Percentiles rank a stretch among this genome's conserved stretches.
These are phyloP conservation scores for Thunnus thynnus DNA, from an alignment of 2,113 vertebrate genomes.

Conservation along the genomic window DNA sequence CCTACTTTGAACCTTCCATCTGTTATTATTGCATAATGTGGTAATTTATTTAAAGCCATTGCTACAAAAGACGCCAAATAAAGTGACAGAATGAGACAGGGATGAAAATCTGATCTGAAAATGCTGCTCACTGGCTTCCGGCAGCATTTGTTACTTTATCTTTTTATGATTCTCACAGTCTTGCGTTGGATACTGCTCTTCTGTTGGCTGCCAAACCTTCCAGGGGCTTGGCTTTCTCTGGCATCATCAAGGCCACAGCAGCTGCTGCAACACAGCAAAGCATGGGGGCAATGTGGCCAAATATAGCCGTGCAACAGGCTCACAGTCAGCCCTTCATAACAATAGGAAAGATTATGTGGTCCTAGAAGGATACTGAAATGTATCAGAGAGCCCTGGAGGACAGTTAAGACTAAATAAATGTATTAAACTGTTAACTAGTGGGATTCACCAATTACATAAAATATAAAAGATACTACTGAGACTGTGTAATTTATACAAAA, in stretches of 20 bases:
- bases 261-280: conserved; percentile 56
- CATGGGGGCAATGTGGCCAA: conserved; percentile 67
- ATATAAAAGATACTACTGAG: neutral
- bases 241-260: conserved; percentile 53
- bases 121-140: neutral
- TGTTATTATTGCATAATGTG: neutral
- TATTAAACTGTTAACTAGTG: neutral
- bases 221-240: conserved; percentile 31
- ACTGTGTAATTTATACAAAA: neutral
- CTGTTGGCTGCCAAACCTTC: conserved; percentile 42
- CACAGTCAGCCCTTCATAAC: conserved; percentile 28
- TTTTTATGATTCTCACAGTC: neutral
- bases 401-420: conserved; percentile 13
- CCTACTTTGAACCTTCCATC: neutral
- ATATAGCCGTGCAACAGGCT: conserved; percentile 71
- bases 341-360: conserved; percentile 37
- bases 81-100: neutral
- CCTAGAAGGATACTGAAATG: conserved; percentile 9
- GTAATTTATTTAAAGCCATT: neutral
- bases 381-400: conserved; percentile 9
- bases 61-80: neutral
- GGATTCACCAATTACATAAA: neutral
- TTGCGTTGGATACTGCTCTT: conserved; percentile 19
- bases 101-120: neutral
- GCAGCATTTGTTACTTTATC: neutral